These are phyloP conservation scores for Promerops cafer DNA, from an alignment of 2,113 vertebrate species.

Conservation along the genomic window DNA sequence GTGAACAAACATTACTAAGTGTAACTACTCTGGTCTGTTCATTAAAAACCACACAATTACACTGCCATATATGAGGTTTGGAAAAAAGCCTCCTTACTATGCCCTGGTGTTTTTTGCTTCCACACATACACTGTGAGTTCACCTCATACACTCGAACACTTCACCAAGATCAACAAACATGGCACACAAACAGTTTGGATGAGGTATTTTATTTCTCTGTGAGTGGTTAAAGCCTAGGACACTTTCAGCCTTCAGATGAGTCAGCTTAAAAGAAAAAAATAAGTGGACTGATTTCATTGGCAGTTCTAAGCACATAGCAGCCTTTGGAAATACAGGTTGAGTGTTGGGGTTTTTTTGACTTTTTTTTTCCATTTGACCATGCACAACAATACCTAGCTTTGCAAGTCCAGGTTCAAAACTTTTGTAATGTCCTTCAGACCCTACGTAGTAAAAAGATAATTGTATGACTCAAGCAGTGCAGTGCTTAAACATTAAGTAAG, in stretches of 20 bases:
- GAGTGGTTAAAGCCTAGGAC: background rate
- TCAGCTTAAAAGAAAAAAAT: background rate
- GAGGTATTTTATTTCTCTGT: background rate
- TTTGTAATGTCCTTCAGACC: background rate
- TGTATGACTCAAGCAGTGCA: background rate
- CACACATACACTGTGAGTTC: background rate
- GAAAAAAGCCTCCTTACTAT: background rate
- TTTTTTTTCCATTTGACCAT: background rate
- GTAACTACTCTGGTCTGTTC: conserved; percentile 66
- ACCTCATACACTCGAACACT: background rate
- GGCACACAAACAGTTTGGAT: background rate
- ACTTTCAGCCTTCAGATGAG: background rate
- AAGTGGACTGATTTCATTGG: background rate
- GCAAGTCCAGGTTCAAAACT: background rate
- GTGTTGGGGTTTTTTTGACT: fast-evolving
- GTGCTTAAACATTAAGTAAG: background rate
- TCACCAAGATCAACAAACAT: background rate
- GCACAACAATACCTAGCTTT: background rate
- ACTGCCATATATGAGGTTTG: background rate
- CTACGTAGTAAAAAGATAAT: background rate
- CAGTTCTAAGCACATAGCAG: background rate
- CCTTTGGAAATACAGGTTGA: background rate
- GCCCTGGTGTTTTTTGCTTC: background rate
- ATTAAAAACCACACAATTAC: conserved; percentile 67
- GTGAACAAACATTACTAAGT: conserved; percentile 71